Evolutionary conservation across 1,140 invertebrate genomes (phyloP), one percentile per base, ranked within the genome.

Genomic region (Lasioglossum baleicum): DNA sequence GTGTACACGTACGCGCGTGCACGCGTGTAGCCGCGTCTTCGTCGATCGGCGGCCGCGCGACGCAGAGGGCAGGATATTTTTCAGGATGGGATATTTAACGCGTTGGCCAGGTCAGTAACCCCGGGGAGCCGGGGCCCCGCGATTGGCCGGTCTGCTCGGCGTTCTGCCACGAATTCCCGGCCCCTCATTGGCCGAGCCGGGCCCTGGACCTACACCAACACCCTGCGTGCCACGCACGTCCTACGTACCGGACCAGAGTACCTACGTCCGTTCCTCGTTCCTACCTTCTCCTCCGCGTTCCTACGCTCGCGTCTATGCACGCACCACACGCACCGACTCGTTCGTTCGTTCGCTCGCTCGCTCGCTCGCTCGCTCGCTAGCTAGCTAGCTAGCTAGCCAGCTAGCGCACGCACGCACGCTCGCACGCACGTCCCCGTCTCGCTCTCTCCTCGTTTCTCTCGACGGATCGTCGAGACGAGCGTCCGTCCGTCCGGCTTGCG

Each of bases 81-180:
- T 93, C 92, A 92, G 91, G 90, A 91, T 92, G 89, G 90, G 91
- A 92, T 92, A 92, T 93, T 93, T 93, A 92, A 92, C 92, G 92
- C 91, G 90, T 91, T 91, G 91, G 90, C 88, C 86, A 91, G 92
- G 92, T 92, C 92, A 92, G 90, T 92, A 90, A 92, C 92, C 92
- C 65, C 71, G 67, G 82, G 70, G 68, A 79, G 80, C 48, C 86
- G 89, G 90, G 90, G 90, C 89, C 90, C 89, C 87, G 87, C 89
- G 88, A 92, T 93, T 92, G 91, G 91, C 88, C 91, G 90, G 87
- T 76, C 85, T 88, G 83, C 87, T 84, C 88, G 87, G 68, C 82
- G 84, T 81, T 86, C 87, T 91, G 90, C 91, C 90, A 92, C 91
- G 89, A 93, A 93, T 92, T 93, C 85, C 86, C 83, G 88, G 79